These are phyloP conservation scores for Phyllopteryx taeniolatus DNA, from an alignment of 2,113 vertebrate genomes.

Conservation along the genomic window DNA sequence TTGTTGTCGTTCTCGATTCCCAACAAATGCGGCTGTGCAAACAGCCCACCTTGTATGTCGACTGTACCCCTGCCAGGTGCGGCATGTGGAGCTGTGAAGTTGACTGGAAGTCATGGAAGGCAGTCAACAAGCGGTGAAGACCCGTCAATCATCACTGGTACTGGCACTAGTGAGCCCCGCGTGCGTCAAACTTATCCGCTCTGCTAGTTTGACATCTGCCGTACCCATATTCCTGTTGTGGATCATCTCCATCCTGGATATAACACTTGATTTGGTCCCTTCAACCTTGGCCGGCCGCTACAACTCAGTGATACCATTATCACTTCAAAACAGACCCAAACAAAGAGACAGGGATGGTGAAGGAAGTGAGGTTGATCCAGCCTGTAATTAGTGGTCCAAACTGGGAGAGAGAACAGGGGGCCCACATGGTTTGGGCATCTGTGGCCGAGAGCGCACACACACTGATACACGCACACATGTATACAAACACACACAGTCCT, in stretches of 20 bases:
- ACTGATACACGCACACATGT: slow-evolving; percentile 24
- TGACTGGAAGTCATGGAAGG: slow-evolving; percentile 44
- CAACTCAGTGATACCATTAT: slow-evolving; percentile 36
- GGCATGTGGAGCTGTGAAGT: slow-evolving; percentile 39
- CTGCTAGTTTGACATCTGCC: slow-evolving; percentile 32
- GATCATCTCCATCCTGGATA: not conserved
- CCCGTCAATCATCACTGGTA: slow-evolving; percentile 56
- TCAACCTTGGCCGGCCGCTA: slow-evolving; percentile 32
- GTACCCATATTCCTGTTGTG: slow-evolving; percentile 13
- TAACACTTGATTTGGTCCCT: not conserved
- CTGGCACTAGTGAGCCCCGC: not conserved
- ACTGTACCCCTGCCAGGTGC: slow-evolving; percentile 53
- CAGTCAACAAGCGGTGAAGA: slow-evolving; percentile 26
- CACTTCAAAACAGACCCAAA: slow-evolving; percentile 49
- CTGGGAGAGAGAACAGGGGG: slow-evolving; percentile 63
- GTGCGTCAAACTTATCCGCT: slow-evolving; percentile 22
- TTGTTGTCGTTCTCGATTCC: slow-evolving; percentile 37
- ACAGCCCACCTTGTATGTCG: slow-evolving; percentile 51
- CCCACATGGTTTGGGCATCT: slow-evolving; percentile 71
- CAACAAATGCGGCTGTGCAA: slow-evolving; percentile 41
- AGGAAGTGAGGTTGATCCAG: slow-evolving; percentile 37
- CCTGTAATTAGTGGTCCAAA: slow-evolving; percentile 70
- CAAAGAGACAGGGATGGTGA: slow-evolving; percentile 17
- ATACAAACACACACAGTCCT: slow-evolving; percentile 20
- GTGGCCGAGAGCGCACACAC: slow-evolving; percentile 32